A percentile compares a stretch with the other conserved stretches of the same genome.
Evolutionary conservation across 2,888 invertebrate species (phyloP).

Genomic region (Onchidella celtica): DNA sequence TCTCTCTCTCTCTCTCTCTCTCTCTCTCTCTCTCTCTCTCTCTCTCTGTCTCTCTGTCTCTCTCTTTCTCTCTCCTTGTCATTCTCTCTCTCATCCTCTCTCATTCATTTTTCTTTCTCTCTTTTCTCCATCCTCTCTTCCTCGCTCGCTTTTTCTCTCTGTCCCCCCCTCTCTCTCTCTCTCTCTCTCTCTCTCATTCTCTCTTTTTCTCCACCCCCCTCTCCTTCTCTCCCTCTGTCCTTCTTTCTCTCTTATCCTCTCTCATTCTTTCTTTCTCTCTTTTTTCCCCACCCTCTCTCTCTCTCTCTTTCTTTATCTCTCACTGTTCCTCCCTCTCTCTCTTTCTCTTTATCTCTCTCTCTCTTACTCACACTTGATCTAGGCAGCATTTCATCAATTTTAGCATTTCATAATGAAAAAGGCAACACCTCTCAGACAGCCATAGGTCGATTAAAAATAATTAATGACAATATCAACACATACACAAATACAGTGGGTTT

Average conservation of each 20-base stretch:
- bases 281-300: not conserved
- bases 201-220: not conserved
- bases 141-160: not conserved
- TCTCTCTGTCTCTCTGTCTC: not conserved
- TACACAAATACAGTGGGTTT: no score
- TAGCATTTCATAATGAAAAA: not conserved
- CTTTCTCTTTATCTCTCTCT: constrained; percentile 7
- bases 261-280: constrained; percentile 5
- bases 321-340: not conserved
- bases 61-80: not conserved
- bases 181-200: not conserved
- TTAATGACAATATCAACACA: no score
- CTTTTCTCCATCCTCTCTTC: not conserved
- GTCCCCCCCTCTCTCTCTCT: constrained; percentile 1
- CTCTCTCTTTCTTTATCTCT: not conserved
- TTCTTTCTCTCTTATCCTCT: constrained; percentile 14
- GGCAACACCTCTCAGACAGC: no score
- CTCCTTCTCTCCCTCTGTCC: not conserved
- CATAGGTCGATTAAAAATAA: no score
- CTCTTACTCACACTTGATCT: not conserved
- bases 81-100: not conserved
- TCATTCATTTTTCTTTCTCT: not conserved
- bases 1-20: not conserved
- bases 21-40: not conserved
- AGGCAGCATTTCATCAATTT: not conserved